Base-by-base conservation (phyloP, 2,888 invertebrate species). In the Argyresthia goedartella region DNA sequence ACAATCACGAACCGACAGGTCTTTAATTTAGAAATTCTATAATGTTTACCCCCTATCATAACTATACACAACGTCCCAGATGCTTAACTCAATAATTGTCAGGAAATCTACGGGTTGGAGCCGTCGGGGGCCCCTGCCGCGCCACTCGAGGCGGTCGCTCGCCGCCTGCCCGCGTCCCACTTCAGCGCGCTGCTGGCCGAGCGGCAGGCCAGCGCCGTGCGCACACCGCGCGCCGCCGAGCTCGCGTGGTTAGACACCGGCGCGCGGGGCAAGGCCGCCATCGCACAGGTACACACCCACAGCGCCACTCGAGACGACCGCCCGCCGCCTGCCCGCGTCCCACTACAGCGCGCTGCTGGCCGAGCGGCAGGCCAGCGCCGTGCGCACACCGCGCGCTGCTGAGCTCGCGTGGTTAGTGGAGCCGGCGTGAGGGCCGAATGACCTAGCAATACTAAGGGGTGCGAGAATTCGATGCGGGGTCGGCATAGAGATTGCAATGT, bases 51-150 rank as follows among this genome's bases (percentile, higher is more conserved):
- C n/a, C n/a, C n/a, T n/a, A n/a, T n/a, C n/a, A n/a, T n/a, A n/a
- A n/a, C n/a, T n/a, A n/a, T n/a, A n/a, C n/a, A n/a, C n/a, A n/a
- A n/a, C n/a, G n/a, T n/a, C n/a, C n/a, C n/a, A n/a, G n/a, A n/a
- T n/a, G n/a, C n/a, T n/a, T n/a, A n/a, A n/a, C n/a, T n/a, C n/a
- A n/a, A n/a, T 25, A 25, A 25, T 25, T 13, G 9, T 0, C 57
- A 86, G 86, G 86, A 86, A 54, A 73, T 86, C 50, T 86, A 80
- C 65, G 71, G 77, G 50, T 63, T 86, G 44, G 82, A 84, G 50
- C 76, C 76, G 0, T 76, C 79, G 46, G 60, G 65, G 1, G 60
- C 64, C 0, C 61, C 69, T 1, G 65, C 67, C 7, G 62, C 60
- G 15, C 61, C 60, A 0, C 57, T 84, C 1, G 84, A 86, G 58